A percentile compares a stretch with the other conserved stretches of the same genome.
These are phyloP conservation scores for Mareca penelope DNA, from an alignment of 2,797 vertebrate genomes.

Conservation along the genomic window DNA sequence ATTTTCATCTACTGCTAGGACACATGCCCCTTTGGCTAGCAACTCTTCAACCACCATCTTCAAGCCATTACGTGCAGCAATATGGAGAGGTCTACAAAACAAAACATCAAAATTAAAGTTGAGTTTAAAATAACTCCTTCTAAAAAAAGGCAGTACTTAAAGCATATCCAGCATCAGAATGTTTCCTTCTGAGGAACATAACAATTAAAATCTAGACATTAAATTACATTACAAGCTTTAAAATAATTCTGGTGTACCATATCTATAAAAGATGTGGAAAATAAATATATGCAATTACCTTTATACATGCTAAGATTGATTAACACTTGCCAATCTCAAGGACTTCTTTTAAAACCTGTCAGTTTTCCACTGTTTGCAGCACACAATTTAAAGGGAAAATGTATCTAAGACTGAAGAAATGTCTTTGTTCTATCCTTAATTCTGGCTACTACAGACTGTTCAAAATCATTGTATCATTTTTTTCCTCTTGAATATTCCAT, in stretches of 20 bases:
- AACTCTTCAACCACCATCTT: conserved; percentile 93
- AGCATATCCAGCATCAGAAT: background rate
- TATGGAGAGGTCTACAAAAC: conserved; percentile 88
- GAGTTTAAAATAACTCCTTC: background rate
- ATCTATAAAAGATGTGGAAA: background rate
- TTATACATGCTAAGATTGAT: background rate
- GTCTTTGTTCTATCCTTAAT: background rate
- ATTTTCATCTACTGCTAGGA: conserved; percentile 91
- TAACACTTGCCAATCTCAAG: background rate
- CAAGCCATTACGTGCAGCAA: conserved; percentile 92
- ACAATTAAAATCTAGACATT: background rate
- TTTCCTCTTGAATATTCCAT: background rate
- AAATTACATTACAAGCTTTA: background rate
- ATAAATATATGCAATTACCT: background rate
- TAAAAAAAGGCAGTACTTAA: background rate
- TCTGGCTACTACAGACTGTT: background rate
- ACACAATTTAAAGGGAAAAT: background rate
- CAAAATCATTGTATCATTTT: background rate
- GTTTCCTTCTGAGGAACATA: background rate
- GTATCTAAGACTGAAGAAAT: background rate
- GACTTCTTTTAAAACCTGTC: background rate
- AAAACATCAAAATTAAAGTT: background rate
- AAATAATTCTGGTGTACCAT: background rate
- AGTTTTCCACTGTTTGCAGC: background rate
- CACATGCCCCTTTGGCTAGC: conserved; percentile 90